Percentiles rank a stretch among this genome's conserved stretches.
Conservation (phyloP, 1,140 invertebrate species). For the Scaptomyza montana region DNA sequence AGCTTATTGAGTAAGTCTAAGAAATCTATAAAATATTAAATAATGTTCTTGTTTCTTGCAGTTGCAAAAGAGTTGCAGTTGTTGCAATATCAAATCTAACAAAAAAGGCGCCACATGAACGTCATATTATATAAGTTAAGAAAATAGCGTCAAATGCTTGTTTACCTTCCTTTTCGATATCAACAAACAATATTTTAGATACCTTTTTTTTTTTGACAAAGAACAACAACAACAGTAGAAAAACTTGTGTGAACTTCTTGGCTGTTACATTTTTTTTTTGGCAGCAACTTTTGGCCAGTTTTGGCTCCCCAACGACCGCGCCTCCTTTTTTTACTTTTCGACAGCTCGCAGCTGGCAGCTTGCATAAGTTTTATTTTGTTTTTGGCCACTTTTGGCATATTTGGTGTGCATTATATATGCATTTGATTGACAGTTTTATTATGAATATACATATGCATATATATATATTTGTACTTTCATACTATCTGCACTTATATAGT, state of each 20-base stretch:
- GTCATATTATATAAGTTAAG: no score
- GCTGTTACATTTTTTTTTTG: constrained; percentile 8
- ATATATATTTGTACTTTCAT: background rate
- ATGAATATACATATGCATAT: constrained; percentile 40
- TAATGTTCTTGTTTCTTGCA: no score
- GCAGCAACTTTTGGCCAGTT: constrained; percentile 3
- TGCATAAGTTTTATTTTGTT: background rate
- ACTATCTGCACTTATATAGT: background rate
- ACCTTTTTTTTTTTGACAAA: background rate
- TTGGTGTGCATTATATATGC: constrained; percentile 19
- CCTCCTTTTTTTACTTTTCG: background rate
- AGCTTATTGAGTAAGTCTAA: no score
- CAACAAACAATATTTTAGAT: constrained; percentile 8
- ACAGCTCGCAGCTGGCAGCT: constrained; percentile 3
- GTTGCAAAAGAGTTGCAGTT: no score
- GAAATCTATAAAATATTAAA: no score
- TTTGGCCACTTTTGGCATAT: constrained; percentile 20
- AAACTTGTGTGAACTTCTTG: constrained; percentile 30
- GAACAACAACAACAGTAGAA: background rate
- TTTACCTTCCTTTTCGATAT: background rate
- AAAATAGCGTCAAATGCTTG: background rate
- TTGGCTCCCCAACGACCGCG: background rate
- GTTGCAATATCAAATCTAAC: no score
- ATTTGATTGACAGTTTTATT: constrained; percentile 75
- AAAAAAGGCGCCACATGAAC: no score